phyloP scores from a whole-genome alignment of 2,797 vertebrate species.

The Craterocephalus amniculus region DNA sequence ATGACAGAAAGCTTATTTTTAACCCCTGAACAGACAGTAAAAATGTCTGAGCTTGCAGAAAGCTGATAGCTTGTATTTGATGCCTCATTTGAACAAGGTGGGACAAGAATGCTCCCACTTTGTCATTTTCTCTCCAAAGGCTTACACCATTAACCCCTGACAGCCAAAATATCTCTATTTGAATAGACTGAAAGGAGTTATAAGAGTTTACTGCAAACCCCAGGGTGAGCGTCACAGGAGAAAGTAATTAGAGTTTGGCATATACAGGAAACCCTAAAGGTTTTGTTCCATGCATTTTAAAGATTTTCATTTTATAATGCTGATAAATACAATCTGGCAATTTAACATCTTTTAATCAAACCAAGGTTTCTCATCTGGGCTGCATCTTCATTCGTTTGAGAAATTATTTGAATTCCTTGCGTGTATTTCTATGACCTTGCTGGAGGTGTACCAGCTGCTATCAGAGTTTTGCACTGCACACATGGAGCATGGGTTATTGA shows the following conservation, averaged over 20 bases:
- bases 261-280: not conserved
- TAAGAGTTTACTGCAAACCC: not conserved
- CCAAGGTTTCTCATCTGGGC: slow-evolving; percentile 4
- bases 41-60: slow-evolving; percentile 49
- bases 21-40: slow-evolving; percentile 29
- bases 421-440: slow-evolving; percentile 47
- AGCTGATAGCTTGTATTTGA: slow-evolving; percentile 53
- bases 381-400: slow-evolving; percentile 12
- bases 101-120: slow-evolving; percentile 17
- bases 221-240: not conserved
- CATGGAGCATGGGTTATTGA: slow-evolving; percentile 46
- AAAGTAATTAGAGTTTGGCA: not conserved
- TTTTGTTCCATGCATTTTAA: slow-evolving; percentile 13
- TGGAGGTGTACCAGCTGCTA: slow-evolving; percentile 36
- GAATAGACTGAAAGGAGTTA: not conserved
- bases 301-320: not conserved
- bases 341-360: slow-evolving; percentile 9
- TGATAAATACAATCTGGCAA: slow-evolving; percentile 16
- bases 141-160: slow-evolving; percentile 25
- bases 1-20: slow-evolving; percentile 43
- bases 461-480: slow-evolving; percentile 27
- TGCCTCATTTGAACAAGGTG: slow-evolving; percentile 44
- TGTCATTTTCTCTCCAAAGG: slow-evolving; percentile 19
- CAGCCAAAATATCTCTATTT: not conserved
- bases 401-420: slow-evolving; percentile 20